Percentiles rank a stretch among this genome's conserved stretches.
phyloP scores from a whole-genome alignment of 2,113 vertebrate genomes.

The Caranx ignobilis region DNA sequence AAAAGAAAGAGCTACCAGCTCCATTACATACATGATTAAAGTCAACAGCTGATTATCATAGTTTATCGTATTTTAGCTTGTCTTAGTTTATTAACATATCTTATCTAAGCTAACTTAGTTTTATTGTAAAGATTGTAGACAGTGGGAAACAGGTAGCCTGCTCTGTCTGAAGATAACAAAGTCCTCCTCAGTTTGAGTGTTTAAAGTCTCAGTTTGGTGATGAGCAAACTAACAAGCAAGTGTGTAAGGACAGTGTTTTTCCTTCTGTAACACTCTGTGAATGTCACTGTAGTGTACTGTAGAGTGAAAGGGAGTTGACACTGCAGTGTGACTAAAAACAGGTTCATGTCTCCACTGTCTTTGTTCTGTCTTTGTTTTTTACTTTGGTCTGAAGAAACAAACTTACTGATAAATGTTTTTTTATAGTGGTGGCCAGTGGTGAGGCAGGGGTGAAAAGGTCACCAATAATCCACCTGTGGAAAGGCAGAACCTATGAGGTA shows the following conservation, averaged over 20 bases:
- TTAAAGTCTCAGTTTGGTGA: too few relatives aligned
- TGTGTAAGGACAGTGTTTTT: neutral
- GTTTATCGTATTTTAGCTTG: too few relatives aligned
- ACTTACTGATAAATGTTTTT: neutral
- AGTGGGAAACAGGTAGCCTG: too few relatives aligned
- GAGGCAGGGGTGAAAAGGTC: slow-evolving; percentile 61
- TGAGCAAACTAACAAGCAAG: too few relatives aligned
- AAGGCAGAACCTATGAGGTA: slow-evolving; percentile 69
- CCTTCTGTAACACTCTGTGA: neutral
- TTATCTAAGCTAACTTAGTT: too few relatives aligned
- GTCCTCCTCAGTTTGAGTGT: too few relatives aligned
- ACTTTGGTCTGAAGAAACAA: neutral
- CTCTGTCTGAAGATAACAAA: too few relatives aligned
- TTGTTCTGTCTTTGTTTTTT: neutral
- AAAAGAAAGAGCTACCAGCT: too few relatives aligned
- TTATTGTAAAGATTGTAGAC: too few relatives aligned
- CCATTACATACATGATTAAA: neutral
- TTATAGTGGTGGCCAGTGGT: slow-evolving; percentile 16
- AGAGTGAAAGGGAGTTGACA: neutral
- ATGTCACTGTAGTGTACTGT: neutral
- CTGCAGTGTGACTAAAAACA: too few relatives aligned
- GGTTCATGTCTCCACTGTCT: neutral
- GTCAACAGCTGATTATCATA: too few relatives aligned
- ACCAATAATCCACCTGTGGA: slow-evolving; percentile 70
- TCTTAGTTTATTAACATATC: too few relatives aligned